Conservation (phyloP, 2,888 invertebrate genomes). For the Troilus luridus region DNA sequence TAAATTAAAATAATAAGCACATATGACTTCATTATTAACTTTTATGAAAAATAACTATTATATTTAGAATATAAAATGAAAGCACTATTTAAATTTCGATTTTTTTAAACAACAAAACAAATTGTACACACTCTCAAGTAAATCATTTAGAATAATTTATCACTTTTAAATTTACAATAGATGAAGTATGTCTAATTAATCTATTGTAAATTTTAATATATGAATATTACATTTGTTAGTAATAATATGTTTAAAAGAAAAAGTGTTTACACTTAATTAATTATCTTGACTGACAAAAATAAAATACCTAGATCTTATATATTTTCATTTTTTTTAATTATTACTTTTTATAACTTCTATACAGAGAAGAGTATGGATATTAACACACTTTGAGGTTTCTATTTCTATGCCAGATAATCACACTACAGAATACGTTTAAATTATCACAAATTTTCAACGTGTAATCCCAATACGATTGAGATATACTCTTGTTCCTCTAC, state of each 20-base stretch:
- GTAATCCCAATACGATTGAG: conserved; percentile 17
- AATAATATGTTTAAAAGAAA: not conserved
- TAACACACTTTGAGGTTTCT: conserved; percentile 5
- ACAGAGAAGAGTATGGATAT: not conserved
- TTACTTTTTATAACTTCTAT: not conserved
- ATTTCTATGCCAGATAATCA: conserved; percentile 8
- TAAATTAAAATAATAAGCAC: not conserved
- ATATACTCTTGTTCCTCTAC: not conserved
- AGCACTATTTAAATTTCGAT: not conserved
- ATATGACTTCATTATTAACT: not conserved
- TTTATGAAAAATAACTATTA: not conserved
- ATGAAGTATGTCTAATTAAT: not conserved
- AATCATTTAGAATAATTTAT: not conserved
- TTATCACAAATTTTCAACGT: conserved; percentile 49
- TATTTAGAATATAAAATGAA: conserved; percentile 2
- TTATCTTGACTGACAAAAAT: not conserved
- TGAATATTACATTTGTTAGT: not conserved
- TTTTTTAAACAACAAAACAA: not conserved
- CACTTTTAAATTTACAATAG: not conserved
- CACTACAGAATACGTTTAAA: conserved; percentile 33
- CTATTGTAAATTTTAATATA: not conserved
- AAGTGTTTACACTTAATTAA: not conserved
- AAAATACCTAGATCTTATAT: not conserved
- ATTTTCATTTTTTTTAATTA: not conserved
- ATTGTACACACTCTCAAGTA: not conserved